Evolutionary conservation across 1,140 invertebrate species (phyloP).

Genomic region (Lasaia peninsularis): DNA sequence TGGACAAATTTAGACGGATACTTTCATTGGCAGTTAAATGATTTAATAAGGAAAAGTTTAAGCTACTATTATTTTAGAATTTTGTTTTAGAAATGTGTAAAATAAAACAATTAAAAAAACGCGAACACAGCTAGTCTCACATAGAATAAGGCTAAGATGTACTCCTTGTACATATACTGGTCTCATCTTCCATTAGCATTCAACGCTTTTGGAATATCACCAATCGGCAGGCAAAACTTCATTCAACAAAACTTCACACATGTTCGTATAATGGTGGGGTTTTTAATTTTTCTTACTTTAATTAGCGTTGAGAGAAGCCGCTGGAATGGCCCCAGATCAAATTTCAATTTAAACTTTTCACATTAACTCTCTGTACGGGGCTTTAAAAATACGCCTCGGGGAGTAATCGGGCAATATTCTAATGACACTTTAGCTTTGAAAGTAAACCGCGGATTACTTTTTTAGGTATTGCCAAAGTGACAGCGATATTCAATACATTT

Average conservation of each 20-base stretch:
- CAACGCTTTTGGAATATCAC: too few species aligned
- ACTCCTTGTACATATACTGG: too few species aligned
- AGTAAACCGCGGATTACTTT: constrained; percentile 35
- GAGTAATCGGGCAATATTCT: constrained; percentile 44
- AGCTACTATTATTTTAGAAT: too few species aligned
- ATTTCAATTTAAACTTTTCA: constrained; percentile 67
- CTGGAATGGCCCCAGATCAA: constrained; percentile 46
- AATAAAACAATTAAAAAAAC: too few species aligned
- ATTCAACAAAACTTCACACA: constrained; percentile 19
- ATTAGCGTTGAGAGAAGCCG: constrained; percentile 27
- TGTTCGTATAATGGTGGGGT: constrained; percentile 12
- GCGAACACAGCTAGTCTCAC: too few species aligned
- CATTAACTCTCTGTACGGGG: constrained; percentile 45
- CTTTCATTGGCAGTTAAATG: too few species aligned
- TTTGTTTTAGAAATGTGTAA: too few species aligned
- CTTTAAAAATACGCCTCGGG: constrained; percentile 56
- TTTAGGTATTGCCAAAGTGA: constrained; percentile 13
- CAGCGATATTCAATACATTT: constrained; percentile 6
- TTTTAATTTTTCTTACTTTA: constrained; percentile 29
- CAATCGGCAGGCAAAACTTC: too few species aligned
- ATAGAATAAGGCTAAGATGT: too few species aligned
- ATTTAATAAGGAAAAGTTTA: too few species aligned
- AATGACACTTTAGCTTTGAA: constrained; percentile 39
- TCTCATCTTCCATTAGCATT: too few species aligned
- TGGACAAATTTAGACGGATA: too few species aligned